Evolutionary conservation across 2,888 invertebrate genomes (phyloP), one percentile per base, ranked within the genome.

Genomic region (Iphiclides podalirius): DNA sequence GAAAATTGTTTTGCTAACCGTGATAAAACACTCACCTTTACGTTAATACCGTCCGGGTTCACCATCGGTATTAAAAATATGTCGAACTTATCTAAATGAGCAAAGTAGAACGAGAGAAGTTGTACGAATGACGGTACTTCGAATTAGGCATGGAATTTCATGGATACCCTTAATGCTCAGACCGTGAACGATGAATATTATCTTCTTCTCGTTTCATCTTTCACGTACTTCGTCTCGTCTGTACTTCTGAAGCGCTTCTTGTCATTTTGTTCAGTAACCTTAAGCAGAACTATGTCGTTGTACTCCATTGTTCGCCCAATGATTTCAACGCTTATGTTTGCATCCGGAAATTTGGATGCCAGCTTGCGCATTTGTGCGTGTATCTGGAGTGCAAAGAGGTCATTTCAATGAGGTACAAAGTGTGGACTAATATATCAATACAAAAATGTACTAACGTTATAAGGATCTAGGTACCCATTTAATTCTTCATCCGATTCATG

Each of bases 31-130:
- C 53, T 43, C 47, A 57, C 60, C 13, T n/a, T 41, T 33, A 17
- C 6, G 1, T 49, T 49, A 37, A 59, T 59, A 0, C 84, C 86
- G 52, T 87, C 87, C 6, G 87, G 87, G 63, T 87, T 87, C 0
- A 78, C 85, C 63, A 86, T 54, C 0, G 87, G 86, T 51, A 87
- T 73, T 9, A 85, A 17, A 57, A 66, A 86, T 65, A 87, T 79
- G 47, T 87, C 84, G 46, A 84, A 87, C 36, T 75, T 70, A 31
- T 83, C 70, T 55, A 86, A 64, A 69, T 81, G 71, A 0, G 52
- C 48, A 1, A 75, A 54, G 53, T 86, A 86, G 54, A 67, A 74
- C 0, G 64, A 59, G 0, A 83, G 7, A 0, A 86, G 62, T 13
- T 49, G 49, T 39, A 40, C 49, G 1, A 81, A 70, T 1, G 53